Evolutionary conservation across 2,113 vertebrate genomes (phyloP).

Genomic region (Gymnorhina tibicen): DNA sequence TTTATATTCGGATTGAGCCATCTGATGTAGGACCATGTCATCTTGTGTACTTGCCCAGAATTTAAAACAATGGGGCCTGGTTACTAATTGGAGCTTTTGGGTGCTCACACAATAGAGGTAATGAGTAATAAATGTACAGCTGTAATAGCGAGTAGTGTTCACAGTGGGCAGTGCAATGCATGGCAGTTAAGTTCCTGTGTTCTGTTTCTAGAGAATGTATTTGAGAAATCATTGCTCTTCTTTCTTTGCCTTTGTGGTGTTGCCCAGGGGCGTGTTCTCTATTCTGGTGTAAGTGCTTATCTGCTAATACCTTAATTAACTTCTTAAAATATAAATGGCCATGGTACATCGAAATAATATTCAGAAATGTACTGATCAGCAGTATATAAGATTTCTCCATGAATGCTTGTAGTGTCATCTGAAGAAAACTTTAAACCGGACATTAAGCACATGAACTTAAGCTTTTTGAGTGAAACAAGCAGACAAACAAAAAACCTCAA

Average conservation of each 20-base stretch:
- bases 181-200: neutral
- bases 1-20: neutral
- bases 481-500: neutral
- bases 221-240: neutral
- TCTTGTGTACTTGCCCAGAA: neutral
- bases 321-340: neutral
- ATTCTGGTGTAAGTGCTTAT: neutral
- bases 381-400: neutral
- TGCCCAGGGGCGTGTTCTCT: neutral
- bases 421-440: neutral
- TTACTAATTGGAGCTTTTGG: slow-evolving; percentile 16
- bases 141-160: neutral
- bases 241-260: neutral
- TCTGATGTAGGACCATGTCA: neutral
- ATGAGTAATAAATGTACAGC: slow-evolving; percentile 12
- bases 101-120: neutral
- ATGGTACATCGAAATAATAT: neutral
- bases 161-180: neutral
- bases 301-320: neutral
- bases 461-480: neutral
- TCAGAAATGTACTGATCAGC: neutral
- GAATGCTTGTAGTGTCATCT: neutral
- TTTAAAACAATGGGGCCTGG: neutral
- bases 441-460: neutral
- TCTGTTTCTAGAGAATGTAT: neutral